A percentile compares a stretch with the other conserved stretches of the same genome.
Conservation (phyloP, 2,888 invertebrate genomes). For the Podabrus alpinus region DNA sequence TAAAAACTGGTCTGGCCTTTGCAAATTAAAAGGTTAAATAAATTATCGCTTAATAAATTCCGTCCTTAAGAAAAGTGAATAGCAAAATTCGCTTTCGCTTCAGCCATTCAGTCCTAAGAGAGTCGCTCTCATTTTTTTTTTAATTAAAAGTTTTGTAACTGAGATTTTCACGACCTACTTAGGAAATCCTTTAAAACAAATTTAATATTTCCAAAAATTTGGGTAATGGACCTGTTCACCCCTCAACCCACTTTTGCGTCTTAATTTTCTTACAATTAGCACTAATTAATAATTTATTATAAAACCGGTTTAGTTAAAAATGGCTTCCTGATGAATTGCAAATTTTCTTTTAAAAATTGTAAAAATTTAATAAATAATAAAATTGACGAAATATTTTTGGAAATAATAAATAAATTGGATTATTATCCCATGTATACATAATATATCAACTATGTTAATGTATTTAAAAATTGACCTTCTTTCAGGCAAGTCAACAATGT, state of each 20-base stretch:
- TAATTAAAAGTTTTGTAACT: too few relatives aligned
- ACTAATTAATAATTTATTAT: not conserved
- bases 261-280: not conserved
- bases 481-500: not conserved
- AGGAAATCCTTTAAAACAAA: too few relatives aligned
- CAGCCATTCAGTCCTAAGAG: too few relatives aligned
- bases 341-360: not conserved
- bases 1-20: not conserved
- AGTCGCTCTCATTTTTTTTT: too few relatives aligned
- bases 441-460: too few relatives aligned
- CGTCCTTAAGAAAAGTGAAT: not conserved
- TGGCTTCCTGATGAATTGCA: not conserved
- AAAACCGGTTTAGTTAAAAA: not conserved
- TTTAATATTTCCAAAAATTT: not conserved
- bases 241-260: not conserved
- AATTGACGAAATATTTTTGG: not conserved
- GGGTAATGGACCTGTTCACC: too few relatives aligned
- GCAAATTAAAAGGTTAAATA: not conserved
- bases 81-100: not conserved
- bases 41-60: not conserved
- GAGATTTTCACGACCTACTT: too few relatives aligned
- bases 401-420: not conserved
- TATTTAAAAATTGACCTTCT: not conserved
- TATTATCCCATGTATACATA: too few relatives aligned
- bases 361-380: not conserved